phyloP scores from a whole-genome alignment of 2,888 invertebrate species.

The Lapara coniferarum region DNA sequence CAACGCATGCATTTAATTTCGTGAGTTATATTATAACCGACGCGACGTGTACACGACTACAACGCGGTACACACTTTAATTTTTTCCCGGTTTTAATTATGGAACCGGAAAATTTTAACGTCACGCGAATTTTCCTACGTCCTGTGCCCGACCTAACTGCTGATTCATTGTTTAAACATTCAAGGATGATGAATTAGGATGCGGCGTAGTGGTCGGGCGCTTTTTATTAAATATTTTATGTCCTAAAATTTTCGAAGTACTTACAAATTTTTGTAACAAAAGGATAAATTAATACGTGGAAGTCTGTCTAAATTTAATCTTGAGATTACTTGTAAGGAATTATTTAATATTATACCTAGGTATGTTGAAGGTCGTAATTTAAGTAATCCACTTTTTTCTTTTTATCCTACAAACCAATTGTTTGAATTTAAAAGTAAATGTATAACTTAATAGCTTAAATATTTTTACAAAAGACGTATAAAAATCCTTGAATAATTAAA shows the following conservation, averaged over 20 bases:
- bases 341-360: too few species aligned
- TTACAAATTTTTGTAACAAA: neutral
- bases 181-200: neutral
- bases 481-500: too few species aligned
- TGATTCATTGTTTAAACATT: conserved; percentile 24
- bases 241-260: neutral
- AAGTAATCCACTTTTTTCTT: too few species aligned
- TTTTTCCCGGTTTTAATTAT: conserved; percentile 46
- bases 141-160: conserved; percentile 21
- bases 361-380: too few species aligned
- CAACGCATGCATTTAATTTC: conserved; percentile 75
- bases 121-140: conserved; percentile 36
- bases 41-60: conserved; percentile 6
- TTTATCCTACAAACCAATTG: too few species aligned
- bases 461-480: too few species aligned
- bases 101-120: conserved; percentile 38
- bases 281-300: neutral
- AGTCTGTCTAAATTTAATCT: too few species aligned
- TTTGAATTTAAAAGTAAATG: too few species aligned
- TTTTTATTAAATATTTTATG: neutral
- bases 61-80: conserved; percentile 28
- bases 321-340: too few species aligned
- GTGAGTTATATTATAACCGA: conserved; percentile 48
- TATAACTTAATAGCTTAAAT: too few species aligned
- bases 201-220: neutral